Conservation (phyloP, 1,140 invertebrate species). For the Hylyphantes graminicola region DNA sequence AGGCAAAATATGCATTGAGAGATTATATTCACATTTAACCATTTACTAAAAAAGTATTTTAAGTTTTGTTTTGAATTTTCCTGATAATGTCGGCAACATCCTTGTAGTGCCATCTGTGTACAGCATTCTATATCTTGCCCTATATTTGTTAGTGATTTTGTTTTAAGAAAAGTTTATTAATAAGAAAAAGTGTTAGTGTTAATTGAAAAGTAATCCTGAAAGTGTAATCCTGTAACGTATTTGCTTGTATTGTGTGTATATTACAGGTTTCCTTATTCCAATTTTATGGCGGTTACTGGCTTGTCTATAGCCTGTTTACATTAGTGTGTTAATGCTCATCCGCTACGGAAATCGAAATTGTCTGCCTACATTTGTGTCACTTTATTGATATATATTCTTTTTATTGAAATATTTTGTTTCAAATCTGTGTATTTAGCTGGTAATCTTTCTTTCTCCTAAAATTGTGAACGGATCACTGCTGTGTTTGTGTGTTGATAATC, state of each 20-base stretch:
- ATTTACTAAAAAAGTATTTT: too few species aligned
- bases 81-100: conserved; percentile 14
- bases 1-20: too few species aligned
- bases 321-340: conserved; percentile 30
- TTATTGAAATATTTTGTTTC: conserved; percentile 9
- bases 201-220: too few species aligned
- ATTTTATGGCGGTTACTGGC: conserved; percentile 35
- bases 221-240: neutral
- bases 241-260: conserved; percentile 8
- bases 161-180: neutral
- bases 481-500: conserved; percentile 35
- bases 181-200: too few species aligned
- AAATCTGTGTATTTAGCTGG: conserved; percentile 19
- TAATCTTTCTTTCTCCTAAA: conserved; percentile 22
- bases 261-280: neutral
- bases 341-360: conserved; percentile 22
- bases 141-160: conserved; percentile 2
- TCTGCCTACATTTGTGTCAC: conserved; percentile 41
- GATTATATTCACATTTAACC: too few species aligned
- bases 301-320: conserved; percentile 22
- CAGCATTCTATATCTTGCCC: conserved; percentile 15
- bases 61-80: too few species aligned
- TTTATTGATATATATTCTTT: conserved; percentile 28
- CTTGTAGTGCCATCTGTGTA: conserved; percentile 51
- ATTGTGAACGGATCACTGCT: conserved; percentile 4